Conservation (phyloP, 37 sponge, comb jelly and placozoan species). For the Beroe forskalii region DNA sequence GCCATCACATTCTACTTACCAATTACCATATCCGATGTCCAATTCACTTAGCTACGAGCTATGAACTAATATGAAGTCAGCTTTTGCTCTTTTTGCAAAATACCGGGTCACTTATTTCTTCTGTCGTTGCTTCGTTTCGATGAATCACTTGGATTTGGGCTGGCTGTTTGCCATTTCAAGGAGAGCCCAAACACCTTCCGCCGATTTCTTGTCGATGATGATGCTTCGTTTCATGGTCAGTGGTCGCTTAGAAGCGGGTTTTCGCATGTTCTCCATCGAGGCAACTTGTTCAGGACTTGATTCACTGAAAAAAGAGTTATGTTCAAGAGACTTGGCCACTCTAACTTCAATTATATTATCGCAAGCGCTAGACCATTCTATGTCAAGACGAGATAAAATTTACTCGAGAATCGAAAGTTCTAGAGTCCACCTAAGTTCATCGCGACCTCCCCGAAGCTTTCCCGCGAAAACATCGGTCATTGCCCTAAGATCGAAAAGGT, state of each 20-base stretch:
- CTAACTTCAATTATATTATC: too few species aligned
- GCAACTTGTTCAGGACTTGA: slow-evolving; percentile 21
- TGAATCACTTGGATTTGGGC: not conserved
- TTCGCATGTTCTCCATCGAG: not conserved
- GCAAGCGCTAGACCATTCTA: too few species aligned
- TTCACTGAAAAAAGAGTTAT: slow-evolving; percentile 24
- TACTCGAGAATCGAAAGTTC: too few species aligned
- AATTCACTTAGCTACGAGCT: too few species aligned
- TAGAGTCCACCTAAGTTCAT: not conserved
- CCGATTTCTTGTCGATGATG: slow-evolving; percentile 51
- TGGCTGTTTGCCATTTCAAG: slow-evolving; percentile 41
- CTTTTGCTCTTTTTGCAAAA: too few species aligned
- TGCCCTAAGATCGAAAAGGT: not conserved
- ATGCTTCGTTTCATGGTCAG: not conserved
- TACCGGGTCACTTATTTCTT: too few species aligned
- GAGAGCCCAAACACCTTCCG: slow-evolving; percentile 48
- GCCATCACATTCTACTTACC: too few species aligned
- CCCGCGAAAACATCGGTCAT: not conserved
- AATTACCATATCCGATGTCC: too few species aligned
- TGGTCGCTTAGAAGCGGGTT: not conserved
- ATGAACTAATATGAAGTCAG: too few species aligned
- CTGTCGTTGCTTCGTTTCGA: too few species aligned
- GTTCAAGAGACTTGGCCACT: too few species aligned
- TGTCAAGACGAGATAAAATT: too few species aligned
- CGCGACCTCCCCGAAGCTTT: not conserved